phyloP scores from a whole-genome alignment of 2,113 vertebrate species.

The Dipodomys ordii region DNA sequence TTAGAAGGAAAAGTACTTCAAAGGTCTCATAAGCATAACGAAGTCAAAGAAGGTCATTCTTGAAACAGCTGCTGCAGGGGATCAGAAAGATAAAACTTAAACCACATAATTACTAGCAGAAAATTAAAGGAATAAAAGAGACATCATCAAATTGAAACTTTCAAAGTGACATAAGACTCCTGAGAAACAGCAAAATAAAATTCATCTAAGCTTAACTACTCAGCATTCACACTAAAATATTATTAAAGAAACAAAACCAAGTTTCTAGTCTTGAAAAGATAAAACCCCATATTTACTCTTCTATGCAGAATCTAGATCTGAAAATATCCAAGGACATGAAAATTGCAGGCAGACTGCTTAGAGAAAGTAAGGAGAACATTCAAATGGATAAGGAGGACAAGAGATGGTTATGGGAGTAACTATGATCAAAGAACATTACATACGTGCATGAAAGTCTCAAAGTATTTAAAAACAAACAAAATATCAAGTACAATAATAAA shows the following conservation, averaged over 20 bases:
- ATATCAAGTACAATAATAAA: neutral
- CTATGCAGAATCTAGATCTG: too few relatives aligned
- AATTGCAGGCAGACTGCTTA: too few relatives aligned
- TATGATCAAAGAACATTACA: too few relatives aligned
- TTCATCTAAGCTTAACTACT: neutral
- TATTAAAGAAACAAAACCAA: constrained; percentile 8
- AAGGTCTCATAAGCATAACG: constrained; percentile 77
- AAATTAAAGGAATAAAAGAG: constrained; percentile 77
- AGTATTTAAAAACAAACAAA: too few relatives aligned
- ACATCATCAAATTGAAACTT: constrained; percentile 56
- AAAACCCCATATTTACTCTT: too few relatives aligned
- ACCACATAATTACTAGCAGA: constrained; percentile 63
- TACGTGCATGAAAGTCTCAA: too few relatives aligned
- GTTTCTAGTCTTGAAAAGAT: too few relatives aligned
- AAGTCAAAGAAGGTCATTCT: constrained; percentile 74
- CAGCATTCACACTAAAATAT: constrained; percentile 32
- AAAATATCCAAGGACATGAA: too few relatives aligned
- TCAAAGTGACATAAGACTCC: constrained; percentile 33
- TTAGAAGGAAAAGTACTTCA: constrained; percentile 73
- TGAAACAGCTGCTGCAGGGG: constrained; percentile 70
- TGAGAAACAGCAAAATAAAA: constrained; percentile 29
- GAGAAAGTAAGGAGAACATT: too few relatives aligned
- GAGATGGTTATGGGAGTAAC: too few relatives aligned
- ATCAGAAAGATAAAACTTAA: constrained; percentile 78
- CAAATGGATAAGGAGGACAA: too few relatives aligned